Base-by-base conservation (phyloP, 2,113 vertebrate species). In the Xerus inauris region DNA sequence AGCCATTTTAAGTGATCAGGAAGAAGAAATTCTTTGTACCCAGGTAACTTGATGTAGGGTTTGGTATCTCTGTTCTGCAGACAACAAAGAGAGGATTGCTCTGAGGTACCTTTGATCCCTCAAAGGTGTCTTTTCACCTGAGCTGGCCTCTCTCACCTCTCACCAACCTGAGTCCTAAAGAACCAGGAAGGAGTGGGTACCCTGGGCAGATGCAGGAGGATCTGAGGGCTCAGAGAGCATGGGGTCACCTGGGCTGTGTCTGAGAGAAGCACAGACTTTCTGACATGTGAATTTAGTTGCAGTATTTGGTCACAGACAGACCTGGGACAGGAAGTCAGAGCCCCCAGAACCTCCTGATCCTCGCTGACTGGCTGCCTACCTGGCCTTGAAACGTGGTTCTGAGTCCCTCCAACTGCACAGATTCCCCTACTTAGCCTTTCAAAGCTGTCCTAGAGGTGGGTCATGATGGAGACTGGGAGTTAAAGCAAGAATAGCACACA, bases 71-170 rank as follows among this genome's bases (percentile, higher is more conserved):
- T 9, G 3, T 96, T 98, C 80, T 64, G 30, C 3, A 91, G 62
- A 64, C 0, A 85, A 94, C 24, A 96, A 82, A 97, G 54, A 95
- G 77, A 91, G 89, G 32, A 59, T 87, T 57, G n/a, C 5, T 32
- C 3, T 72, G 35, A 62, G 79, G 20, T 45, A 19, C 6, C 65
- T 81, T 32, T 73, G 67, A 71, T 45, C 87, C 20, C 72, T 80
- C n/a, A 64, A 47, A 30, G 62, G n/a, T 3, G 1, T 72, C n/a
- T 57, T 40, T 57, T 13, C 14, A 12, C 19, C 72, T 65, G 13
- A 28, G 42, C 9, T 65, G 49, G 4, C 11, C 5, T 51, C 38
- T 84, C 28, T 82, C 2, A 20, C 8, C 28, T 64, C 20, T 75
- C 6, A 71, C 20, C n/a, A 89, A 71, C 28, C 3, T 1, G n/a